Evolutionary conservation across 2,888 invertebrate genomes (phyloP).

Genomic region (Tiliacea citrago): DNA sequence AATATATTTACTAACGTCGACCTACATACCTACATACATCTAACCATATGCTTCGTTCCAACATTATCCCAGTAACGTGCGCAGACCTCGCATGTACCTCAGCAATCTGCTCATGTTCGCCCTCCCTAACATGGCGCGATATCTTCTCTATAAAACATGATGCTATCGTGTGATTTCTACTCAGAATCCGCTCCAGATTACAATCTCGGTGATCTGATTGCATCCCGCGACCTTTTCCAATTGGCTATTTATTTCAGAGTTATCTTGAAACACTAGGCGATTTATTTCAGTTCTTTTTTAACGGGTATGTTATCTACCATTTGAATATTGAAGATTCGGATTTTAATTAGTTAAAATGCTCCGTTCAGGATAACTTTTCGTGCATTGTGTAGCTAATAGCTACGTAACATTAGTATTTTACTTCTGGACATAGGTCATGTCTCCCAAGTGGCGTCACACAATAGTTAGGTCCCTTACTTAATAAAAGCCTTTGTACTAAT

Average conservation of each 20-base stretch:
- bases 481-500: too few species aligned
- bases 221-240: slow-evolving; percentile 38
- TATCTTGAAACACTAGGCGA: slow-evolving; percentile 36
- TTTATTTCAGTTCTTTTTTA: slow-evolving; percentile 35
- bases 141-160: slow-evolving; percentile 63
- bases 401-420: too few species aligned
- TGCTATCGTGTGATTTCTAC: slow-evolving; percentile 50
- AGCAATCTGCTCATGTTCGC: slow-evolving; percentile 46
- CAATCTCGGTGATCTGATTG: slow-evolving; percentile 51
- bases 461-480: too few species aligned
- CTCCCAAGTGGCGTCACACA: too few species aligned
- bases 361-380: too few species aligned
- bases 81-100: slow-evolving; percentile 24
- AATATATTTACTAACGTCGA: slow-evolving; percentile 7
- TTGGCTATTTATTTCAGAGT: slow-evolving; percentile 55
- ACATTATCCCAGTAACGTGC: slow-evolving; percentile 8
- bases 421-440: too few species aligned
- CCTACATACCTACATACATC: not conserved
- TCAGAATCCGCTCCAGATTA: slow-evolving; percentile 49
- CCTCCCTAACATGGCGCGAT: slow-evolving; percentile 55
- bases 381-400: not conserved
- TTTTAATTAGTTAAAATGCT: not conserved
- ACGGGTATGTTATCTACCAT: not conserved
- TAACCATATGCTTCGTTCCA: not conserved
- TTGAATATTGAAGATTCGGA: not conserved